Evolutionary conservation across 2,113 vertebrate genomes (phyloP), one percentile per base, ranked within the genome.

Genomic region (Barnardius zonarius): DNA sequence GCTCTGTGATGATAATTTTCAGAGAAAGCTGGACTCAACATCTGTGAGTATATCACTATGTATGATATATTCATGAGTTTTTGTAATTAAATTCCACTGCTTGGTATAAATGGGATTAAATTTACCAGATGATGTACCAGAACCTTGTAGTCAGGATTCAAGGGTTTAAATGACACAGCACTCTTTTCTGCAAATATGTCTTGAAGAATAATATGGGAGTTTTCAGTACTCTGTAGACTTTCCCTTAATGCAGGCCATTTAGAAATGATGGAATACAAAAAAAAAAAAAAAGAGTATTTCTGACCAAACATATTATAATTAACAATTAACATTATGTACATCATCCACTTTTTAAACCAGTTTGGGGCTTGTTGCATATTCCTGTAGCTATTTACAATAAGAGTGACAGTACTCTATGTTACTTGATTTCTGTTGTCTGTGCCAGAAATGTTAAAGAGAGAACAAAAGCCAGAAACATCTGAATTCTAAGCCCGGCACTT

Each of bases 1-100:
- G 27, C 66, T 91, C 79, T 80, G 46, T 85, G 68, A 17, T 92
- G 75, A 80, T 92, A 90, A 93, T 97, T 94, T 94, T 81, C 64
- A 93, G 64, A 68, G 75, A 83, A 90, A 95, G 46, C n/a, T 83
- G 43, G 85, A 81, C 72, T 70, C 80, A 80, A 3, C 68, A 83
- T 81, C 85, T 80, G 68, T 57, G 55, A 80, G 37, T 83, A 31
- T 69, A 88, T 67, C 63, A 83, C 88, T 90, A 69, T 4, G 3
- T 67, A 39, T 79, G 37, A 88, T 67, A 81, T 46, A 88, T 41
- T 91, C 63, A 67, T 35, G 92, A 90, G 51, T 20, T 18, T 67
- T 93, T 88, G 68, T 83, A 94, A 95, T 93, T 92, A 81, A 88
- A 86, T 95, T 92, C 82, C 72, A 70, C 8, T 83, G 3, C 66